Conservation (phyloP, 2,888 invertebrate species). For the Lordiphosa andalusiaca region DNA sequence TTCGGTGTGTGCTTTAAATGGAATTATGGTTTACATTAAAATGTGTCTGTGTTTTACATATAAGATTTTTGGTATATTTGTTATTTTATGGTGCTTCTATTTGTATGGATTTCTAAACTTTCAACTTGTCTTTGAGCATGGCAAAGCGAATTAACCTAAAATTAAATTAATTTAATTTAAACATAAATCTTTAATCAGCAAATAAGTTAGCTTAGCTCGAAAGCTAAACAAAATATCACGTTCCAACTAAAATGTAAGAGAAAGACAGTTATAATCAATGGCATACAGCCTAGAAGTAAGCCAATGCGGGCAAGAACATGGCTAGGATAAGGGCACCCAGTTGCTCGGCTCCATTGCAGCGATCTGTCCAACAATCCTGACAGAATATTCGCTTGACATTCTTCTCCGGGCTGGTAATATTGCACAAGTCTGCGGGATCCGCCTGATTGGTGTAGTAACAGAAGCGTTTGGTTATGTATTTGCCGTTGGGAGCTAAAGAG, state of each 20-base stretch:
- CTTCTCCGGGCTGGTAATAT: conserved; percentile 69
- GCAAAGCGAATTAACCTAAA: conserved; percentile 23
- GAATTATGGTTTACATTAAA: conserved; percentile 48
- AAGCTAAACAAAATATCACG: conserved; percentile 68
- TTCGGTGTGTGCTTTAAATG: conserved; percentile 46
- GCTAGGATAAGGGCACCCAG: conserved; percentile 41
- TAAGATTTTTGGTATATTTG: conserved; percentile 32
- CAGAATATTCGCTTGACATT: conserved; percentile 74
- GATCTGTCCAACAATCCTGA: conserved; percentile 73
- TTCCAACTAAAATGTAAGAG: conserved; percentile 59
- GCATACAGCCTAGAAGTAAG: conserved; percentile 31
- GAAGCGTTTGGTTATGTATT: conserved; percentile 75
- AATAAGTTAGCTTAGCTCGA: conserved; percentile 30
- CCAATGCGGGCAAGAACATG: conserved; percentile 47
- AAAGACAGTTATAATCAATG: conserved; percentile 31
- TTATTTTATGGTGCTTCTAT: conserved; percentile 20
- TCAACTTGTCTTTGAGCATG: conserved; percentile 30
- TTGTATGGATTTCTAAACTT: conserved; percentile 8
- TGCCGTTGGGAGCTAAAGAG: conserved; percentile 66
- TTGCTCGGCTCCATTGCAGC: conserved; percentile 67
- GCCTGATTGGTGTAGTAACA: conserved; percentile 79
- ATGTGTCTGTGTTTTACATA: conserved; percentile 38
- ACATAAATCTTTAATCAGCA: conserved; percentile 51
- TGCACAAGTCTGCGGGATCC: conserved; percentile 73
- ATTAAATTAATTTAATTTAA: conserved; percentile 28